A percentile compares a stretch with the other conserved stretches of the same genome.
phyloP scores from a whole-genome alignment of 1,140 invertebrate species.

The Heliothis subflexa region DNA sequence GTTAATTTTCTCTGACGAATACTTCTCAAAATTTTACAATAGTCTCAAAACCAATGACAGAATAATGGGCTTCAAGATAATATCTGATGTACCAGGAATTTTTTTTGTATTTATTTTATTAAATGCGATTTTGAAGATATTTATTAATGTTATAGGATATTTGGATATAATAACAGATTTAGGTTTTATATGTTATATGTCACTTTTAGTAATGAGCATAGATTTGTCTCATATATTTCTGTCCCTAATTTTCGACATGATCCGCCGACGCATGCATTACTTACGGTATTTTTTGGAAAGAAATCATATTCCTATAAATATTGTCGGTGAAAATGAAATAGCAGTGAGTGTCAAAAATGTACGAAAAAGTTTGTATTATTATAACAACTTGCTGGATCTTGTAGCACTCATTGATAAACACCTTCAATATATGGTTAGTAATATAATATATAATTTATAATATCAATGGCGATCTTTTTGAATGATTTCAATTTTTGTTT shows the following conservation, averaged over 20 bases:
- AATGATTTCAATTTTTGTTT: background rate
- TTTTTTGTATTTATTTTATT: background rate
- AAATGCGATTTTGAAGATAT: background rate
- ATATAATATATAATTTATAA: background rate
- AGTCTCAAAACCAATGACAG: constrained; percentile 1
- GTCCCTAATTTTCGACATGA: background rate
- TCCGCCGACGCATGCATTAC: constrained; percentile 16
- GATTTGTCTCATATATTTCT: background rate
- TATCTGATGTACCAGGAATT: background rate
- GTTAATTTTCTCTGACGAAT: background rate
- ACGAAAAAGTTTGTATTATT: constrained; percentile 29
- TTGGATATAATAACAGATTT: background rate
- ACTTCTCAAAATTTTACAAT: constrained; percentile 2
- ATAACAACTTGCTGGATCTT: constrained; percentile 34
- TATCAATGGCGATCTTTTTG: background rate
- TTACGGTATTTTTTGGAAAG: constrained; percentile 16
- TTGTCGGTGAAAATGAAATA: constrained; percentile 3
- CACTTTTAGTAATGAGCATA: background rate
- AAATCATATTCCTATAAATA: background rate
- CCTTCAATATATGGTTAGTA: constrained; percentile 28
- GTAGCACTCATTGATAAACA: constrained; percentile 5
- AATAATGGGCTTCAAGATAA: constrained; percentile 4
- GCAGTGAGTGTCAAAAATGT: background rate
- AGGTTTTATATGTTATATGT: background rate
- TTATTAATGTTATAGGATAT: background rate